These are phyloP conservation scores for Osmoderma eremita DNA, from an alignment of 2,888 invertebrate genomes.

Conservation along the genomic window DNA sequence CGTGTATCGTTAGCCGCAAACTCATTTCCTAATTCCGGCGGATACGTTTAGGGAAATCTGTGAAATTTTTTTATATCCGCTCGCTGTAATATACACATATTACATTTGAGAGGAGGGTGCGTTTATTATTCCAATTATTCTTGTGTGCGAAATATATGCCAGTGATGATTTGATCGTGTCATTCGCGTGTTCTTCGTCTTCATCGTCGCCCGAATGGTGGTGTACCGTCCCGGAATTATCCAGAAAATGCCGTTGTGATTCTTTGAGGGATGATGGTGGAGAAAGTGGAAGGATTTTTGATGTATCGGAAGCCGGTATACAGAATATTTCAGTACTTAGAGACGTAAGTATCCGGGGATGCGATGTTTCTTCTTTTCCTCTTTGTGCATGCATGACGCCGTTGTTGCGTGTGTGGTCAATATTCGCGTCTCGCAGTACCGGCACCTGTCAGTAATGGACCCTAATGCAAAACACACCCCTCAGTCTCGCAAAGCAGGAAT, in stretches of 20 bases:
- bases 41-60: no score
- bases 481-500: neutral
- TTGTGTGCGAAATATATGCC: slow-evolving; percentile 19
- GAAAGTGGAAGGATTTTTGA: slow-evolving; percentile 81
- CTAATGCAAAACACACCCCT: slow-evolving; percentile 31
- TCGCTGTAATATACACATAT: no score
- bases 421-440: slow-evolving; percentile 21
- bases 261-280: slow-evolving; percentile 70
- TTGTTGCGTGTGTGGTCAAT: slow-evolving; percentile 16
- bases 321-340: slow-evolving; percentile 85
- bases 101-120: neutral
- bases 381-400: neutral
- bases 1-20: slow-evolving; percentile 6
- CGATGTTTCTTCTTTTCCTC: no score
- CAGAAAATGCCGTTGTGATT: slow-evolving; percentile 32
- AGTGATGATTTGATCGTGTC: slow-evolving; percentile 18
- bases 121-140: slow-evolving; percentile 1
- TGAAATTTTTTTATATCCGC: no score
- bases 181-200: slow-evolving; percentile 1
- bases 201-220: slow-evolving; percentile 1
- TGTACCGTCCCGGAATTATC: slow-evolving; percentile 10
- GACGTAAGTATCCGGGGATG: slow-evolving; percentile 71
- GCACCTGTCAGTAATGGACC: slow-evolving; percentile 16
- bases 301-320: slow-evolving; percentile 83
- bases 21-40: neutral